Percentiles rank a stretch among this genome's conserved stretches.
These are phyloP conservation scores for Vulpes vulpes DNA, from an alignment of 2,113 vertebrate genomes.

Conservation along the genomic window DNA sequence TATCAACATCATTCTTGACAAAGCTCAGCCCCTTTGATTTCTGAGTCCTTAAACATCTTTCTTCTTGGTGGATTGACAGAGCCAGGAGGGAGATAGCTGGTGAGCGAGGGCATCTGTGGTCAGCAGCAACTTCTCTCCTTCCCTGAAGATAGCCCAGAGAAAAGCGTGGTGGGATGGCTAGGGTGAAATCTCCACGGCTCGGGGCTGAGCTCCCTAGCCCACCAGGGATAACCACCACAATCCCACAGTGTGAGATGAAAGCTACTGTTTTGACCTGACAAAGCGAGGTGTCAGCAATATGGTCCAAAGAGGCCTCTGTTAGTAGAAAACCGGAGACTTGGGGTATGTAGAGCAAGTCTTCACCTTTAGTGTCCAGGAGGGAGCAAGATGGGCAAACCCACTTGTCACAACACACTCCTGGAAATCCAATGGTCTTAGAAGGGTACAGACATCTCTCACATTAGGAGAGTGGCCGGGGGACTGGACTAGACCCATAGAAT, in stretches of 20 bases:
- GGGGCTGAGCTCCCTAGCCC: too few relatives aligned
- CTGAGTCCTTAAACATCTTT: neutral
- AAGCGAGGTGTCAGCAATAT: neutral
- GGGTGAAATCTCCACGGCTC: neutral
- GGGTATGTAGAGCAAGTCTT: fast-evolving
- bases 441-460: fast-evolving
- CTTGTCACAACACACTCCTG: fast-evolving
- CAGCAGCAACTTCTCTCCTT: neutral
- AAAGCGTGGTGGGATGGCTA: neutral
- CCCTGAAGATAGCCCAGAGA: fast-evolving
- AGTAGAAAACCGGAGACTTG: neutral
- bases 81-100: fast-evolving
- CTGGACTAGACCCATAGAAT: neutral
- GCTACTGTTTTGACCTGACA: neutral
- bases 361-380: neutral
- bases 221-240: neutral
- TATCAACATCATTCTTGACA: neutral
- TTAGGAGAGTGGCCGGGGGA: fast-evolving
- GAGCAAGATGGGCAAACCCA: neutral
- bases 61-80: neutral
- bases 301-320: neutral
- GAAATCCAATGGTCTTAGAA: fast-evolving
- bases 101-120: neutral
- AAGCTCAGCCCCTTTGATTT: neutral
- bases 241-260: neutral